Conservation (phyloP, 2,797 vertebrate species). For the Anguilla marmorata region DNA sequence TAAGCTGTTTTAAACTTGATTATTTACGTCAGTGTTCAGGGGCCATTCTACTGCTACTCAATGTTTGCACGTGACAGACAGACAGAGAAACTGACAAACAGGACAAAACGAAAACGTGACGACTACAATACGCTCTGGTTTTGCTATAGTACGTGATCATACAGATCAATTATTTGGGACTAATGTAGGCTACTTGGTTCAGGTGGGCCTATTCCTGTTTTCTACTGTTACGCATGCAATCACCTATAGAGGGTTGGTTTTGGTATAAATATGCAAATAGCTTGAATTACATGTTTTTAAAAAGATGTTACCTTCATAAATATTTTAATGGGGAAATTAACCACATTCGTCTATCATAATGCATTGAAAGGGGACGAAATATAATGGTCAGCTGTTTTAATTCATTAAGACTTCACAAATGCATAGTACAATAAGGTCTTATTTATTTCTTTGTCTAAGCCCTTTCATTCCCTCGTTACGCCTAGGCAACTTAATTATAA, state of each 20-base stretch:
- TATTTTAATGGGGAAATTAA: conserved; percentile 22
- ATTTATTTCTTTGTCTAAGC: conserved; percentile 42
- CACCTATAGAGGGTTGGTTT: background rate
- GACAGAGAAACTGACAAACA: conserved; percentile 5
- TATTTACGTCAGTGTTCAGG: background rate
- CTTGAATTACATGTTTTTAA: background rate
- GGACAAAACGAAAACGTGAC: conserved; percentile 13
- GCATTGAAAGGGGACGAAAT: background rate
- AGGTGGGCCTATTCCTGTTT: background rate
- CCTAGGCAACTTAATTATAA: conserved; percentile 43
- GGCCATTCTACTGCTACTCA: conserved; percentile 1
- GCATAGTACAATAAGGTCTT: conserved; percentile 29
- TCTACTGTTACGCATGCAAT: background rate
- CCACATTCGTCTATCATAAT: background rate
- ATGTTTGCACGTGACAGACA: background rate
- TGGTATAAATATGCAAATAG: background rate
- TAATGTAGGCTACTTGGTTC: background rate
- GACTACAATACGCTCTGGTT: background rate
- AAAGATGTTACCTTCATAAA: conserved; percentile 17
- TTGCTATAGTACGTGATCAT: conserved; percentile 1
- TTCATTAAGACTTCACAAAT: conserved; percentile 21
- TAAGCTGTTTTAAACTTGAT: background rate
- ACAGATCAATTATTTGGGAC: background rate
- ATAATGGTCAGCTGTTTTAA: conserved; percentile 18
- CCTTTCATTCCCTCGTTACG: conserved; percentile 39